Conservation (phyloP, 2,888 invertebrate genomes). For the Thecophora atra region DNA sequence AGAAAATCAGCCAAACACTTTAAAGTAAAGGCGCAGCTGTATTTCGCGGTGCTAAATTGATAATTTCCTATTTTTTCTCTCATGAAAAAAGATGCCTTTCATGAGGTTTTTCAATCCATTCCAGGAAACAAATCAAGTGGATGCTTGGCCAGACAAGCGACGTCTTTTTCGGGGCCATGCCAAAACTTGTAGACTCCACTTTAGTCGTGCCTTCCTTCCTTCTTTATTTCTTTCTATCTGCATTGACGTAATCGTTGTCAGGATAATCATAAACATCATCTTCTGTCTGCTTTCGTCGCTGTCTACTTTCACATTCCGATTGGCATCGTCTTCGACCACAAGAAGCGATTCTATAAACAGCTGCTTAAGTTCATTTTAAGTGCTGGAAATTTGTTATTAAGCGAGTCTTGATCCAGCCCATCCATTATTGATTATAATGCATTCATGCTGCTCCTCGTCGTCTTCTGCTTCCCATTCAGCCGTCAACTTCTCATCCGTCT, state of each 20-base stretch:
- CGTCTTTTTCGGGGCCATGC: neutral
- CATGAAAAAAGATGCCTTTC: too few relatives aligned
- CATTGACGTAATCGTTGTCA: neutral
- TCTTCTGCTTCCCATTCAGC: too few relatives aligned
- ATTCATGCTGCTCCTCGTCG: neutral
- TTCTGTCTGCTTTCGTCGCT: too few relatives aligned
- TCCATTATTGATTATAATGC: neutral
- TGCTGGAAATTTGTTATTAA: slow-evolving; percentile 8
- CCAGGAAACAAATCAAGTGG: neutral
- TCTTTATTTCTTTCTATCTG: neutral
- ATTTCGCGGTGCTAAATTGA: too few relatives aligned
- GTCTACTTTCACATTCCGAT: too few relatives aligned
- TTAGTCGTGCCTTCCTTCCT: too few relatives aligned
- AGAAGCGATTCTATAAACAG: neutral
- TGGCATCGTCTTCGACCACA: neutral
- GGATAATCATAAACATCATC: too few relatives aligned
- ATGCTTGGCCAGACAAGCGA: neutral
- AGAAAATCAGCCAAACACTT: too few relatives aligned
- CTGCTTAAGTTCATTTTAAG: neutral
- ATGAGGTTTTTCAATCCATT: neutral
- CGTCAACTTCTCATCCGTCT: too few relatives aligned
- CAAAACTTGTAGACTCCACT: too few relatives aligned
- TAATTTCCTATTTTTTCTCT: too few relatives aligned
- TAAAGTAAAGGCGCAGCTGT: too few relatives aligned
- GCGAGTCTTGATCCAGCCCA: neutral